These are phyloP conservation scores for Patella caerulea DNA, from an alignment of 2,888 invertebrate species.

Conservation along the genomic window DNA sequence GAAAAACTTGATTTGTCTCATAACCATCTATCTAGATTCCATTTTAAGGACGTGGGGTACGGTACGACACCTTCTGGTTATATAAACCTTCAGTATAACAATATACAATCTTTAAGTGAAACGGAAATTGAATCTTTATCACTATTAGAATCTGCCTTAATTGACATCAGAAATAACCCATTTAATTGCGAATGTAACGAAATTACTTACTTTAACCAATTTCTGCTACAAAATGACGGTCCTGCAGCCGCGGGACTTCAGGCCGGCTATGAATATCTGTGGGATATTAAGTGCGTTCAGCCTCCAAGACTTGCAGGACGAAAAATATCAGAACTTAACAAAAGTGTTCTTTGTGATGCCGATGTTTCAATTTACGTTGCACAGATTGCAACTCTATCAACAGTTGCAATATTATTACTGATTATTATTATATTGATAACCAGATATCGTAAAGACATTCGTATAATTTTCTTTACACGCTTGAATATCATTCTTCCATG, in stretches of 20 bases:
- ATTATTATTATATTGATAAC: constrained; percentile 35
- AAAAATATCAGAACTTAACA: constrained; percentile 27
- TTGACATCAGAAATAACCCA: constrained; percentile 48
- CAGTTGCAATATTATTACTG: constrained; percentile 33
- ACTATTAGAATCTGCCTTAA: constrained; percentile 35
- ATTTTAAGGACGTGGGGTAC: not conserved
- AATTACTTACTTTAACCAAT: constrained; percentile 32
- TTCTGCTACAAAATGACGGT: constrained; percentile 22
- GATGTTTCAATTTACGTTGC: constrained; percentile 28
- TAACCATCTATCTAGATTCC: constrained; percentile 34
- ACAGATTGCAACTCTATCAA: constrained; percentile 37
- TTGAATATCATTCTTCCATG: constrained; percentile 42
- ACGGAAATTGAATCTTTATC: constrained; percentile 37
- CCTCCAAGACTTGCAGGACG: constrained; percentile 37
- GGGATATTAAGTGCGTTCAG: constrained; percentile 37
- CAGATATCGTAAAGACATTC: constrained; percentile 47
- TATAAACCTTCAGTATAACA: constrained; percentile 44
- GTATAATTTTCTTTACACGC: constrained; percentile 46
- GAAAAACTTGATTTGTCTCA: constrained; percentile 41
- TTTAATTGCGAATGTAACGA: constrained; percentile 44
- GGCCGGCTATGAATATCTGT: constrained; percentile 38
- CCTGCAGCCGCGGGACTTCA: constrained; percentile 13
- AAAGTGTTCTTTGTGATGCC: constrained; percentile 36
- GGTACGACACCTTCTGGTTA: not conserved
- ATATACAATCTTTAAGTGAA: constrained; percentile 40